Evolutionary conservation across 2,797 vertebrate species (phyloP).

Genomic region (Steatocranus sp.): DNA sequence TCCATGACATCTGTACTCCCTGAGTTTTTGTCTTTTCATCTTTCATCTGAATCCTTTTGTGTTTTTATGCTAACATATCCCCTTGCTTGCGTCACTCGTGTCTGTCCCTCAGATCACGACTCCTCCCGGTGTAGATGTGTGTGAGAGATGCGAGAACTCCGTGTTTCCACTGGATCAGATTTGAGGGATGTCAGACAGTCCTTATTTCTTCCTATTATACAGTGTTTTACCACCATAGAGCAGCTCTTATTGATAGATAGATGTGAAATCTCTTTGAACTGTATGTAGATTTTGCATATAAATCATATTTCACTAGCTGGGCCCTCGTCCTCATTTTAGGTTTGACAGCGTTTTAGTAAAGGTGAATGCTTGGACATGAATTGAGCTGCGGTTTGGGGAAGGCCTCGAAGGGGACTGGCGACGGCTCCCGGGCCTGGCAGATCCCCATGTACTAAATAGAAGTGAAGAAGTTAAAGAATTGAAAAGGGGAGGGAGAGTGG

Average conservation of each 20-base stretch:
- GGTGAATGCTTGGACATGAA: background rate
- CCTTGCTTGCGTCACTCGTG: background rate
- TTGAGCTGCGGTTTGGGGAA: background rate
- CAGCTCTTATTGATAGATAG: background rate
- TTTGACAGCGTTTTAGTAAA: background rate
- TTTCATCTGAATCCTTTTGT: background rate
- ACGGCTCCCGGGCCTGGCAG: rapidly evolving
- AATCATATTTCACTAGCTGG: background rate
- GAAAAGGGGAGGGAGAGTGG: background rate
- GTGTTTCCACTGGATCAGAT: background rate
- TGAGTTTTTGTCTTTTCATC: background rate
- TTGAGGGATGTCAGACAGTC: background rate
- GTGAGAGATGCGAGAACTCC: background rate
- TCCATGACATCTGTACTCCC: background rate
- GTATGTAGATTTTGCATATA: background rate
- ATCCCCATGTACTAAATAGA: background rate
- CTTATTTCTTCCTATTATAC: background rate
- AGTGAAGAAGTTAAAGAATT: background rate
- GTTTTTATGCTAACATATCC: background rate
- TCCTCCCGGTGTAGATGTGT: background rate
- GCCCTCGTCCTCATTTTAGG: background rate
- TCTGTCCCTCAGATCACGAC: background rate
- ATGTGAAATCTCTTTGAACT: background rate
- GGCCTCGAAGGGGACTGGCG: background rate
- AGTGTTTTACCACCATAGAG: background rate